phyloP scores from a whole-genome alignment of 2,888 invertebrate species.

The Melitaea athalia region DNA sequence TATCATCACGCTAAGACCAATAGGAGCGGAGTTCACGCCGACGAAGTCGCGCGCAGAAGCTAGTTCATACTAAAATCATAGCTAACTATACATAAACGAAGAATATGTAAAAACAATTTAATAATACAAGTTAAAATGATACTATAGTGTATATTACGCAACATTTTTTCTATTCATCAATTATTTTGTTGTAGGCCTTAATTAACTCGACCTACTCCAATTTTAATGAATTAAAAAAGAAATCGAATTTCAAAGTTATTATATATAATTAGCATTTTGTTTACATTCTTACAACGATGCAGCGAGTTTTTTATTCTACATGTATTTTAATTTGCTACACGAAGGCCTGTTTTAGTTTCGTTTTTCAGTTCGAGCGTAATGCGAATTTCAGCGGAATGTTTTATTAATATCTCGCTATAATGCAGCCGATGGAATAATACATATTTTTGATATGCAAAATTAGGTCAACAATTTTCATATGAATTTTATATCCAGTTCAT shows the following conservation, averaged over 20 bases:
- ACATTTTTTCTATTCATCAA: background rate
- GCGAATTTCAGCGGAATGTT: constrained; percentile 24
- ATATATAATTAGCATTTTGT: constrained; percentile 7
- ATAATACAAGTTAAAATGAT: no score
- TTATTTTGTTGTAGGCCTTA: background rate
- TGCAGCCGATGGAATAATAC: constrained; percentile 22
- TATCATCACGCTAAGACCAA: no score
- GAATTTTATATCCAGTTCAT: background rate
- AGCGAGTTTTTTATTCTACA: constrained; percentile 17
- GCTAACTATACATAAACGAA: no score
- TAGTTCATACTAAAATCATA: no score
- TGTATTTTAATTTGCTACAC: constrained; percentile 23
- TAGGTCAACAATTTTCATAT: background rate
- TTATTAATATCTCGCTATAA: constrained; percentile 27
- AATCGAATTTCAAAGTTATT: constrained; percentile 1
- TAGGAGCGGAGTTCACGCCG: no score
- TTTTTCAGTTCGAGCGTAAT: constrained; percentile 24
- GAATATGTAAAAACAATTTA: no score
- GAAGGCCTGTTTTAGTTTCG: constrained; percentile 20
- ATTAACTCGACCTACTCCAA: background rate
- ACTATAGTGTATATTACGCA: no score
- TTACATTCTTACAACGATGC: constrained; percentile 9
- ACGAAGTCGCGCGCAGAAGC: no score
- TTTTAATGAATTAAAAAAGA: background rate
- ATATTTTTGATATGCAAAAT: constrained; percentile 14